Conservation (phyloP, 2,113 vertebrate genomes). For the Dinomys branickii region DNA sequence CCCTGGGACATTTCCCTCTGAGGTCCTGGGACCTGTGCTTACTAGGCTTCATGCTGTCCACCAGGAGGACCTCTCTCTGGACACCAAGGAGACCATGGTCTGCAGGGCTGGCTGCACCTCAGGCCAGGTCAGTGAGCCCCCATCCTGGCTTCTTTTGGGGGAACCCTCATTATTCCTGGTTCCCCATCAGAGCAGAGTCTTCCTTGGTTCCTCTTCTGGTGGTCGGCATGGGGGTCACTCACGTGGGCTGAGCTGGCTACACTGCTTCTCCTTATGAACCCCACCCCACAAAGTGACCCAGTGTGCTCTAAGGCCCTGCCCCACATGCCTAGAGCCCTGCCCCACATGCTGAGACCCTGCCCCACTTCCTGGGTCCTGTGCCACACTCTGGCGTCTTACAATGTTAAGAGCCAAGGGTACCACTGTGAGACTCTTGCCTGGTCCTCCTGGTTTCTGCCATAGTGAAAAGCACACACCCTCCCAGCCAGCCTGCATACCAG, state of each 20-base stretch:
- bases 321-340: too few relatives aligned
- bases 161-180: background rate
- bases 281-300: background rate
- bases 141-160: background rate
- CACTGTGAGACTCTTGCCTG: too few relatives aligned
- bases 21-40: rapidly evolving
- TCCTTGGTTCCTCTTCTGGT: too few relatives aligned
- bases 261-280: background rate
- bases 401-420: background rate
- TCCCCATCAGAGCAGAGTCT: rapidly evolving
- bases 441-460: background rate
- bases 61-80: background rate
- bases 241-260: background rate
- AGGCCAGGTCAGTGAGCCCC: too few relatives aligned
- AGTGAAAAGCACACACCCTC: background rate
- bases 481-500: background rate
- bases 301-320: rapidly evolving
- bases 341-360: background rate
- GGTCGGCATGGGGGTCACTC: background rate
- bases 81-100: background rate
- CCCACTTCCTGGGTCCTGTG: background rate
- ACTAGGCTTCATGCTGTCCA: rapidly evolving
- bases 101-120: background rate
- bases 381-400: background rate
- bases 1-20: background rate